Base-by-base conservation (phyloP, 2,888 invertebrate species). In the Venusia cambrica region DNA sequence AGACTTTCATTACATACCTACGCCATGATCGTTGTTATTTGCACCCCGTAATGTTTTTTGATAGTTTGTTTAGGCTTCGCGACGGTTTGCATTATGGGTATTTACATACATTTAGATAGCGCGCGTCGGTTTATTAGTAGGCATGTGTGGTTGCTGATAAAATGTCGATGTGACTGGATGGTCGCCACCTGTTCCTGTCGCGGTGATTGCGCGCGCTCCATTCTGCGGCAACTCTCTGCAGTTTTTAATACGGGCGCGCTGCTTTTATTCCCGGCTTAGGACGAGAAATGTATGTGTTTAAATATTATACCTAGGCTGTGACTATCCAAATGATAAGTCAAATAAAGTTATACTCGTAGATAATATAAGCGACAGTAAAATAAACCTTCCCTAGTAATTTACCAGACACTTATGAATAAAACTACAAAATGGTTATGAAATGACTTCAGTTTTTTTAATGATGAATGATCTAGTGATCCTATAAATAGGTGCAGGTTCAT, bases 41-140 rank as follows among this genome's bases (percentile, higher is more conserved):
- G 80, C 83, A 85, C 85, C 81, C 84, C 73, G 78, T 84, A 77
- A 83, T 81, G 80, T 79, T 80, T 81, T 81, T 81, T 76, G 72
- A 80, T 80, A 79, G 78, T 79, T 79, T 76, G 70, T 77, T 74
- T 73, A 76, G 72, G 75, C 59, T 59, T 61, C 55, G 62, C 57
- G 54, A 57, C 50, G 48, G 51, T 55, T 56, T 52, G 54, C 51
- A 53, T 55, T 59, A 57, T 54, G 51, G 55, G 47, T 59, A 57
- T 64, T 61, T 58, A 61, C 50, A 56, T 60, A 52, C 51, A 60
- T 58, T 59, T 51, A 57, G 59, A 56, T 57, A 56, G 46, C 45
- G 45, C 46, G 42, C 40, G 42, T 42, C 42, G 26, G 47, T 56
- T 53, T 57, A 50, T 50, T 43, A 51, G 54, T 54, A 48, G 50